Evolutionary conservation across 2,113 vertebrate genomes (phyloP), one percentile per base, ranked within the genome.

Genomic region (Deroptyus accipitrinus): DNA sequence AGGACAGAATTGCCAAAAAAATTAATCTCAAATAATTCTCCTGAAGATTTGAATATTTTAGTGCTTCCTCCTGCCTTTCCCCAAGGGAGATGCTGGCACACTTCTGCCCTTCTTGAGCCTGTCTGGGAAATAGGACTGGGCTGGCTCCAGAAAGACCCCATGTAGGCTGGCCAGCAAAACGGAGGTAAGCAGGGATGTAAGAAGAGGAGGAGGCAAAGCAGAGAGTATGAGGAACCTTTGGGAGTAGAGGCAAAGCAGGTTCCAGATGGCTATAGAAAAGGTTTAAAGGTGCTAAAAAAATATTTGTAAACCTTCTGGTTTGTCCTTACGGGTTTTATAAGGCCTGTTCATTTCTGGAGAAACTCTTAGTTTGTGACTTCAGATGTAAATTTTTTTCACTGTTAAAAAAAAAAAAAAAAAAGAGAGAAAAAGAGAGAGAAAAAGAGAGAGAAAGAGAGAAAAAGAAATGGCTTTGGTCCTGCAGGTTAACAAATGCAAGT

Each of bases 81-180:
- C 16, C 12, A 46, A 1, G 0, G 2, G 25, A 83, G 28, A 28
- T 37, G 13, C 17, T 57, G 31, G n/a, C 17, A 83, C 17, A 22
- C 4, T 27, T 68, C 48, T 92, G 35, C 20, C 30, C 15, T 55
- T 13, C 23, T 61, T 54, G 9, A 64, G 7, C 6, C 39, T 55
- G 42, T 17, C 44, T 61, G 39, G 33, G 41, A 69, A 77, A 77
- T 2, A 23, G 13, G 33, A 51, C 2, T 2, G 28, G 17, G 5
- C 11, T 59, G 46, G 63, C 10, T 92, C 44, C 73, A 48, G 48
- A 92, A 54, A 66, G 25, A 12, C 16, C 54, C 12, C 52, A 33
- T 0, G 0, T 10, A 62, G 44, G 10, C 17, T 88, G 30, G 19
- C 12, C 39, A 49, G 24, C 24, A 44, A 87, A 85, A 70, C 0